Percentiles rank a stretch among this genome's conserved stretches.
These are phyloP conservation scores for Lymantria monacha DNA, from an alignment of 2,888 invertebrate species.

Conservation along the genomic window DNA sequence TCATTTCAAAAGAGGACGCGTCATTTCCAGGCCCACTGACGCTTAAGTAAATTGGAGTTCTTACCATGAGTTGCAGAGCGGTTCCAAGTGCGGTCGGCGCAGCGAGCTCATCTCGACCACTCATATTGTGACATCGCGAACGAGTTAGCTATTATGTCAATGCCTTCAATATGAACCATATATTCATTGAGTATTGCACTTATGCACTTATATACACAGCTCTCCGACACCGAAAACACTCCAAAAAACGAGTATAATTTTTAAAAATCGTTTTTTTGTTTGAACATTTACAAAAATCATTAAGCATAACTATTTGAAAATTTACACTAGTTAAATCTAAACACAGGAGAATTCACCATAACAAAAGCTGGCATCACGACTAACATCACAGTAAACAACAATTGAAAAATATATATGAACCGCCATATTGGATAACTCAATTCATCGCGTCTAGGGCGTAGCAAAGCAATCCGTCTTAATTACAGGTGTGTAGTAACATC, in stretches of 20 bases:
- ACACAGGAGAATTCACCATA: constrained; percentile 2
- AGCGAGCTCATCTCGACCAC: constrained; percentile 66
- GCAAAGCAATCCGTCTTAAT: constrained; percentile 22
- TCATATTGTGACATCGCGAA: constrained; percentile 72
- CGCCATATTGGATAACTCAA: constrained; percentile 57
- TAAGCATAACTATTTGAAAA: constrained; percentile 17
- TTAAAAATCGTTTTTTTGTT: constrained; percentile 17
- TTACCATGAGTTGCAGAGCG: constrained; percentile 73
- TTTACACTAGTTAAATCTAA: constrained; percentile 4
- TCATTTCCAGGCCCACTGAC: too few species aligned
- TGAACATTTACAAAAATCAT: constrained; percentile 23
- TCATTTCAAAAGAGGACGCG: too few species aligned
- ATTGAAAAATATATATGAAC: constrained; percentile 43
- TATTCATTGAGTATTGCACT: constrained; percentile 5
- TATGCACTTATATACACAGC: constrained; percentile 29
- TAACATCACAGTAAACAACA: constrained; percentile 47
- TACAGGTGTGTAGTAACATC: constrained; percentile 14
- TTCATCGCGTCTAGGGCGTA: constrained; percentile 27
- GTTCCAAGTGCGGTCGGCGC: constrained; percentile 46
- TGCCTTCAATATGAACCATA: constrained; percentile 31
- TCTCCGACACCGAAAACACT: constrained; percentile 25
- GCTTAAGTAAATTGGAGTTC: too few species aligned
- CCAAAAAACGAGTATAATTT: constrained; percentile 17
- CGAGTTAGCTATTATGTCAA: constrained; percentile 29
- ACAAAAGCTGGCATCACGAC: constrained; percentile 8